Evolutionary conservation across 2,113 vertebrate genomes (phyloP), one percentile per base, ranked within the genome.

Genomic region (Ibidorhyncha struthersii): DNA sequence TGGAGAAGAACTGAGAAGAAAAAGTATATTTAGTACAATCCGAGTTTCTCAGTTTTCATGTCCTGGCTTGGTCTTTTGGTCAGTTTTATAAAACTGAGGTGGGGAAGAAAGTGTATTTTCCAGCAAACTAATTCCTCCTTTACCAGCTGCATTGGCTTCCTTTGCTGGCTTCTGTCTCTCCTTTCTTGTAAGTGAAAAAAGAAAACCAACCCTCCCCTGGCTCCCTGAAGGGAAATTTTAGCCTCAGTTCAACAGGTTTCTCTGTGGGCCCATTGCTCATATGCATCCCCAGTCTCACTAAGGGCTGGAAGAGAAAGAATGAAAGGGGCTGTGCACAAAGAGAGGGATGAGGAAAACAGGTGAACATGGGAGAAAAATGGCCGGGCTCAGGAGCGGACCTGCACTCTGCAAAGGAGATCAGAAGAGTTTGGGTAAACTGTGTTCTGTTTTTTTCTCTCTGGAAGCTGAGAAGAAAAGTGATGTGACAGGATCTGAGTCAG

Each of bases 131-230:
- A 86, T 95, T 89, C 49, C 67, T 91, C 8, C 50, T 58, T 73
- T 88, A 82, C 85, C 85, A 95, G 86, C 45, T 89, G 69, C 22
- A 59, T 73, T 95, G 79, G 41, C 72, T 91, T 94, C 49, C 43
- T 79, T 76, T 3, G 1, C 59, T 76, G 86, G 70, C 77, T 92
- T 83, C 90, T 89, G 53, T 76, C 72, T 95, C 56, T 79, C 34
- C 30, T 82, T 92, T 96, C 96, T 95, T 95, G 79, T 95, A 97
- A 97, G 43, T 58, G 80, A 77, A 69, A 80, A 55, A 66, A 88
- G 53, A 73, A 59, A 26, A 41, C n/a, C 25, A 49, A 29, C 45
- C 12, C 27, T n/a, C 6, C 55, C 32, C 77, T 92, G 83, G 73
- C 80, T 95, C 43, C 17, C 47, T 58, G n/a, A 84, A 92, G 61